These are phyloP conservation scores for Calephelis perditalis DNA, from an alignment of 2,888 invertebrate species.

Conservation along the genomic window DNA sequence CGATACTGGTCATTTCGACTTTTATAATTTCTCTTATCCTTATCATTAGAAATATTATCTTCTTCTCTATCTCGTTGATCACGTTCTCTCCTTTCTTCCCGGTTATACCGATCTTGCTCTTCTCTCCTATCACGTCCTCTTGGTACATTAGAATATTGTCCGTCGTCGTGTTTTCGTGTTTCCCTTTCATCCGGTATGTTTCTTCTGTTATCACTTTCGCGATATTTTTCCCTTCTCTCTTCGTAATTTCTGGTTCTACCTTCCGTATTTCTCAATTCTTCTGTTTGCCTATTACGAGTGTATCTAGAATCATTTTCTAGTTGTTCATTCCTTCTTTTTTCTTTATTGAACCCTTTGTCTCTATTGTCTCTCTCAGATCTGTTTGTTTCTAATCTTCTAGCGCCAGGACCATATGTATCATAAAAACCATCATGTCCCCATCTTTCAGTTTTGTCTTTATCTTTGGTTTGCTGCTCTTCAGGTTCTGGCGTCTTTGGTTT, in stretches of 20 bases:
- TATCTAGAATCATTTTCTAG: constrained; percentile 22
- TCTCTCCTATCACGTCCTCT: background rate
- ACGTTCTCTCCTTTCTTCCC: background rate
- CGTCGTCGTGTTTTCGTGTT: constrained; percentile 16
- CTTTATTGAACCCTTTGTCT: constrained; percentile 26
- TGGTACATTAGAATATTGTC: constrained; percentile 8
- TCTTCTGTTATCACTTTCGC: constrained; percentile 19
- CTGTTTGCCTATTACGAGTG: constrained; percentile 23
- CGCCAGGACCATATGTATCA: constrained; percentile 62
- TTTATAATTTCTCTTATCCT: constrained; percentile 5
- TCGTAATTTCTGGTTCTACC: constrained; percentile 16
- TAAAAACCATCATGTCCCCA: constrained; percentile 71
- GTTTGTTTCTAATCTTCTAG: constrained; percentile 44
- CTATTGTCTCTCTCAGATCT: constrained; percentile 38
- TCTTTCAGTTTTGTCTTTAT: constrained; percentile 40
- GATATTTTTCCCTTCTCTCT: constrained; percentile 14
- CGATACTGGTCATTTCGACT: background rate
- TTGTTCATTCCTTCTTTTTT: constrained; percentile 24
- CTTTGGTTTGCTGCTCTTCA: constrained; percentile 26
- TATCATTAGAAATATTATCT: background rate
- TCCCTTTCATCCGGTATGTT: constrained; percentile 20
- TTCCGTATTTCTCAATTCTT: constrained; percentile 12
- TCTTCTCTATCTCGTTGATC: background rate
- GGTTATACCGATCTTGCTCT: background rate
- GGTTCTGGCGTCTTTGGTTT: constrained; percentile 38